These are phyloP conservation scores for Hemitrygon akajei DNA, from an alignment of 2,797 vertebrate genomes.

Conservation along the genomic window DNA sequence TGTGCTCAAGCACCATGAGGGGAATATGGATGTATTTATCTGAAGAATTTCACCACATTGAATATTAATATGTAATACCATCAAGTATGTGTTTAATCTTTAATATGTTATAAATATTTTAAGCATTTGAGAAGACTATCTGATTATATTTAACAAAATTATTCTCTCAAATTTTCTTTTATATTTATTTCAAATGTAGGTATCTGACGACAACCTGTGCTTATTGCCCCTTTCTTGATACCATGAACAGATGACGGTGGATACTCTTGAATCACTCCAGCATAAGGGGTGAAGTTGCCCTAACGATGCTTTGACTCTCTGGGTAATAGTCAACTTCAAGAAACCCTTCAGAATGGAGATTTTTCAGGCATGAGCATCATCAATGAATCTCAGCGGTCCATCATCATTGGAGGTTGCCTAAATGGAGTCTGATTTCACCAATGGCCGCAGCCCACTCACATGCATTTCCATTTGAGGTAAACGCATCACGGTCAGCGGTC, in stretches of 20 bases:
- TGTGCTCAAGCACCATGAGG: background rate
- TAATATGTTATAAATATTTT: conserved; percentile 36
- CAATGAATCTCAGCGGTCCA: background rate
- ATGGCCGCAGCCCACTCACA: background rate
- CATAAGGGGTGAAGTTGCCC: background rate
- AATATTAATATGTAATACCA: conserved; percentile 32
- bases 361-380: background rate
- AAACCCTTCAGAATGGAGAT: background rate
- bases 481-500: background rate
- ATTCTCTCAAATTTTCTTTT: conserved; percentile 4
- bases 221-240: background rate
- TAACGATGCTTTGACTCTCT: background rate
- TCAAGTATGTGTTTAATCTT: conserved; percentile 29
- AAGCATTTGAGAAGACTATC: conserved; percentile 12
- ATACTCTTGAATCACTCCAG: background rate
- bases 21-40: conserved; percentile 36
- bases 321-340: background rate
- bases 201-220: background rate
- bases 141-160: background rate
- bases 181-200: background rate
- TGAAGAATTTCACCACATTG: conserved; percentile 32
- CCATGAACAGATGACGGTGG: background rate
- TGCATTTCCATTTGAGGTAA: background rate
- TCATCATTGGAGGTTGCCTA: background rate
- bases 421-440: background rate